Evolutionary conservation across 2,888 invertebrate species (phyloP).

Genomic region (Erebia epiphron): DNA sequence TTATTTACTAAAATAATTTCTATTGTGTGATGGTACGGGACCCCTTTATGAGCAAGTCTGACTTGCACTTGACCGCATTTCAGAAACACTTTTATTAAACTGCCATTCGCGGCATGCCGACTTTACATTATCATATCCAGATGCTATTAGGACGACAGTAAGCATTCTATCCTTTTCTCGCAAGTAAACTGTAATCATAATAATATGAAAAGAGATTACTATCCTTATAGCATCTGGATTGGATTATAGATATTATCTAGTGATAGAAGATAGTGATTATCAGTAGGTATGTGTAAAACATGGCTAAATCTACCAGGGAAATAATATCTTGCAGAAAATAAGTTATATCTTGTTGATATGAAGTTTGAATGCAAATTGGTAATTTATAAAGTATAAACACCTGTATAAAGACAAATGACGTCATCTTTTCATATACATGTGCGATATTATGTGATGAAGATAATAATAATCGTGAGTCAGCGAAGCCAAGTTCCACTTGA

Average conservation of each 20-base stretch:
- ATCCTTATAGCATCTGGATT: too few relatives aligned
- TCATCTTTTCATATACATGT: slow-evolving; percentile 62
- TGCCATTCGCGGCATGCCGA: not conserved
- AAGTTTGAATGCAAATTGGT: slow-evolving; percentile 6
- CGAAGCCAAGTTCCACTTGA: slow-evolving; percentile 64
- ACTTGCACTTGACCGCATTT: not conserved
- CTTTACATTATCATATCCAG: not conserved
- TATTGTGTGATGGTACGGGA: too few relatives aligned
- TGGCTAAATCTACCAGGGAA: not conserved
- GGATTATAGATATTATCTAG: not conserved
- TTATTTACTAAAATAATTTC: too few relatives aligned
- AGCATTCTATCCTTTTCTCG: too few relatives aligned
- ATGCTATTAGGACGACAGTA: too few relatives aligned
- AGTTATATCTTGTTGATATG: slow-evolving; percentile 1
- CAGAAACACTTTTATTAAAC: not conserved
- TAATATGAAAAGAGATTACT: too few relatives aligned
- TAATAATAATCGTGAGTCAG: slow-evolving; percentile 79
- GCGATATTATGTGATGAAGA: slow-evolving; percentile 60
- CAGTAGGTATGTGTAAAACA: not conserved
- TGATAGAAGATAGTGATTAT: not conserved
- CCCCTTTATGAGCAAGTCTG: too few relatives aligned
- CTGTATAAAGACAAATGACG: slow-evolving; percentile 60
- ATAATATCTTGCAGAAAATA: not conserved
- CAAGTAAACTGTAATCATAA: too few relatives aligned
- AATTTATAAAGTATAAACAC: slow-evolving; percentile 3